Evolutionary conservation across 2,888 invertebrate species (phyloP).

Genomic region (Venusia cambrica): DNA sequence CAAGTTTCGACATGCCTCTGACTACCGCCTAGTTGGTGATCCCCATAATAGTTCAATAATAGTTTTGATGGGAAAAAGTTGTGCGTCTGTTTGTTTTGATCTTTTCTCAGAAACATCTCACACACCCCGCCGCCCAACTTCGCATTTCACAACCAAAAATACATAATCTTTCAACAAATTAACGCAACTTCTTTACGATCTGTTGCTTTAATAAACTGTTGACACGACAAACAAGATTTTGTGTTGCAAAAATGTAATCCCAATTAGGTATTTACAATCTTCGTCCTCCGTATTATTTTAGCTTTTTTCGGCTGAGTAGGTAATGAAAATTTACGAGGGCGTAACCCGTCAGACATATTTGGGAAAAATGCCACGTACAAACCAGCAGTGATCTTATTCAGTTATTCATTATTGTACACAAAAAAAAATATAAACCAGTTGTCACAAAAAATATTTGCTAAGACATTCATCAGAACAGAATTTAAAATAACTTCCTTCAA

Average conservation of each 20-base stretch:
- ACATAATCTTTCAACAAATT: slow-evolving; percentile 29
- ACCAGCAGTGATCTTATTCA: slow-evolving; percentile 33
- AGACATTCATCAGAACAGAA: too few species aligned
- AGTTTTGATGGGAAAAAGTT: too few species aligned
- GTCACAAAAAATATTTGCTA: too few species aligned
- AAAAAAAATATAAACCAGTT: too few species aligned
- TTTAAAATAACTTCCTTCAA: too few species aligned
- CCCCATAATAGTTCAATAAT: too few species aligned
- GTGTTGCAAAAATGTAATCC: slow-evolving; percentile 38
- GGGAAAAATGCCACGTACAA: slow-evolving; percentile 44
- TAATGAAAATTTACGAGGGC: slow-evolving; percentile 57
- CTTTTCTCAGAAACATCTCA: slow-evolving; percentile 4
- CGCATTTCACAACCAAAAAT: slow-evolving; percentile 10
- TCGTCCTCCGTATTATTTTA: slow-evolving; percentile 12
- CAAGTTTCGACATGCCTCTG: too few species aligned
- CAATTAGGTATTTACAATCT: slow-evolving; percentile 47
- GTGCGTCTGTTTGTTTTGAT: not conserved
- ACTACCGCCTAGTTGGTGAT: too few species aligned
- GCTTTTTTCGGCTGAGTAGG: slow-evolving; percentile 39
- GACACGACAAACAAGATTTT: slow-evolving; percentile 30
- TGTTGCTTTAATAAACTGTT: slow-evolving; percentile 25
- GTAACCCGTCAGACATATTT: slow-evolving; percentile 41
- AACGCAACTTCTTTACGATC: slow-evolving; percentile 23
- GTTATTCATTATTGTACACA: slow-evolving; percentile 34
- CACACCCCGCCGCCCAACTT: too few species aligned